phyloP scores from a whole-genome alignment of 92 coral and sea anemone species.

The Bergia puertoricense region DNA sequence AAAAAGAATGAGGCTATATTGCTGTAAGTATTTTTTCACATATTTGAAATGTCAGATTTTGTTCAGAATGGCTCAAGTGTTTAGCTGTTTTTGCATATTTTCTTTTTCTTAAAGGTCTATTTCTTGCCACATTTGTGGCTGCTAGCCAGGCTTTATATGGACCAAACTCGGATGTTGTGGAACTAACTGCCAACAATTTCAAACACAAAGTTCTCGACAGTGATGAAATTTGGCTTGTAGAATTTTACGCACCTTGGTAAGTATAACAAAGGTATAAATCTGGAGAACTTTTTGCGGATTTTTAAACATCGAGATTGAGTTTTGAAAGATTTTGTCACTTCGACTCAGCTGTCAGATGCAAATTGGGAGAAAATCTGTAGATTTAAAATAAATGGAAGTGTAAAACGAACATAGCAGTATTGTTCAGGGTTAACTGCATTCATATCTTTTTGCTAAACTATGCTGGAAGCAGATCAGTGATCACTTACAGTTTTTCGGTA shows the following conservation, averaged over 20 bases:
- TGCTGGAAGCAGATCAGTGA: too few species aligned
- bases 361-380: background rate
- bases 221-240: conserved; percentile 92
- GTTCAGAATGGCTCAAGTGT: background rate
- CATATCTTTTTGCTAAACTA: too few species aligned
- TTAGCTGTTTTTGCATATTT: background rate
- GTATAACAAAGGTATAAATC: background rate
- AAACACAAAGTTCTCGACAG: conserved; percentile 81
- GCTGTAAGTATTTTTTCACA: conserved; percentile 40
- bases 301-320: too few species aligned
- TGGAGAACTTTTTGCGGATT: background rate
- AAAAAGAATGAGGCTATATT: conserved; percentile 48
- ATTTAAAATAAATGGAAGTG: background rate
- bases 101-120: conserved; percentile 64
- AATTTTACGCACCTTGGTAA: conserved; percentile 98
- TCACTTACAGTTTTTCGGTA: too few species aligned
- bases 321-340: background rate
- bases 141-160: conserved; percentile 80
- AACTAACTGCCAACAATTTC: conserved; percentile 90
- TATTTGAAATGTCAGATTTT: background rate
- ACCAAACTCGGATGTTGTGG: conserved; percentile 83
- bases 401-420: too few species aligned
- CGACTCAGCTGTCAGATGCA: background rate
- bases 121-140: conserved; percentile 58
- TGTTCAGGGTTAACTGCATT: too few species aligned